Percentiles rank a stretch among this genome's conserved stretches.
Conservation (phyloP, 2,888 invertebrate species). For the Leptinotarsa rubiginosa region DNA sequence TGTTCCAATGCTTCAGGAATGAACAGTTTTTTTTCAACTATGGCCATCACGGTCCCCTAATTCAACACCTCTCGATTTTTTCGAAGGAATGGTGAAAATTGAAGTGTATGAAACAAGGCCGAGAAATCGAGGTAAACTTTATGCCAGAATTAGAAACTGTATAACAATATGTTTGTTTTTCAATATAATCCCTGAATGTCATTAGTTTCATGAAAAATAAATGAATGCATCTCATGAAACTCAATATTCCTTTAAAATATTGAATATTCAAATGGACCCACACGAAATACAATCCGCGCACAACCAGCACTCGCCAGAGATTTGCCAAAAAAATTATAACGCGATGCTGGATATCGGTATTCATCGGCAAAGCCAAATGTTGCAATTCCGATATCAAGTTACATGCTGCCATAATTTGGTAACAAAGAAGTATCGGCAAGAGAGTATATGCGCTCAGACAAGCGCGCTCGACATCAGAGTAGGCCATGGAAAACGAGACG, state of each 20-base stretch:
- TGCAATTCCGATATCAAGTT: slow-evolving; percentile 33
- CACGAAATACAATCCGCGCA: slow-evolving; percentile 22
- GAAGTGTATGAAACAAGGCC: no score
- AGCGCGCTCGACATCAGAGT: slow-evolving; percentile 58
- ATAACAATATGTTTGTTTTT: no score
- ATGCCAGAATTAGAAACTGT: no score
- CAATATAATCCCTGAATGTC: no score
- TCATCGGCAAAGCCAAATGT: slow-evolving; percentile 36
- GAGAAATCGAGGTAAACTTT: no score
- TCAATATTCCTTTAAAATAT: slow-evolving; percentile 7
- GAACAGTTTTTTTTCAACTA: no score
- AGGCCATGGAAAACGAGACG: slow-evolving; percentile 61
- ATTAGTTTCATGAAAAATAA: no score
- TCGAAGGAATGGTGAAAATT: no score
- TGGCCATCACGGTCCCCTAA: no score
- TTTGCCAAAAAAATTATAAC: slow-evolving; percentile 57
- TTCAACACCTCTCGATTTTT: no score
- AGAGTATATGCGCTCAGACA: slow-evolving; percentile 54
- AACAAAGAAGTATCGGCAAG: slow-evolving; percentile 60
- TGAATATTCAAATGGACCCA: slow-evolving; percentile 17
- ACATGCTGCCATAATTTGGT: slow-evolving; percentile 55
- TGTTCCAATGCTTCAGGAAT: no score
- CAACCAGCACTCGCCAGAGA: slow-evolving; percentile 42
- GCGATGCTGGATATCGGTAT: slow-evolving; percentile 51
- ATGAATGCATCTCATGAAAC: neutral